Conservation (phyloP, 2,888 invertebrate genomes). For the Cyaniris semiargus region DNA sequence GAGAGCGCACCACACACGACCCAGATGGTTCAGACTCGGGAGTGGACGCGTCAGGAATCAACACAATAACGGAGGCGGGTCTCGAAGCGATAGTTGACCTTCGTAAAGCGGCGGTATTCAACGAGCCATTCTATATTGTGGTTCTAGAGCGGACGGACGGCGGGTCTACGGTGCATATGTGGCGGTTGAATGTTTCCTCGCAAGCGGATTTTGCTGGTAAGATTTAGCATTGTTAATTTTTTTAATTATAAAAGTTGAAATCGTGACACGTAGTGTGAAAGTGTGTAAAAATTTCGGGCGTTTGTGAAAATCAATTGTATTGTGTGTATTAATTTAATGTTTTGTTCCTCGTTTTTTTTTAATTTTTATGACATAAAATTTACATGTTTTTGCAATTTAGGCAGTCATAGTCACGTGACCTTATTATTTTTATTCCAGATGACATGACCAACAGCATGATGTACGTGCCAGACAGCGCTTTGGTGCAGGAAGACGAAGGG, state of each 20-base stretch:
- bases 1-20: slow-evolving; percentile 63
- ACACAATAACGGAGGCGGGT: slow-evolving; percentile 82
- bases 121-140: slow-evolving; percentile 97
- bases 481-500: slow-evolving; percentile 91
- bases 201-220: slow-evolving; percentile 75
- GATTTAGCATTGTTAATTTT: too few species aligned
- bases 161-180: slow-evolving; percentile 96
- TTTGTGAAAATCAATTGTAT: too few species aligned
- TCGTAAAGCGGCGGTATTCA: slow-evolving; percentile 91
- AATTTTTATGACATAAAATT: too few species aligned
- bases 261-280: too few species aligned
- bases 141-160: slow-evolving; percentile 92
- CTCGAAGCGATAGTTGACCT: slow-evolving; percentile 94
- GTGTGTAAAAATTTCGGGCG: too few species aligned
- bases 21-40: slow-evolving; percentile 59
- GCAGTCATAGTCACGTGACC: too few species aligned
- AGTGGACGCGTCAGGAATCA: slow-evolving; percentile 59
- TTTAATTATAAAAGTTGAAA: not conserved
- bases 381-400: too few species aligned
- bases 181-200: slow-evolving; percentile 95
- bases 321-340: too few species aligned
- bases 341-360: too few species aligned
- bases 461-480: slow-evolving; percentile 93
- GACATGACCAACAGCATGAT: slow-evolving; percentile 90
- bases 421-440: slow-evolving; percentile 48